Conservation (phyloP, 2,797 vertebrate genomes). For the Rhinogobio ventralis region DNA sequence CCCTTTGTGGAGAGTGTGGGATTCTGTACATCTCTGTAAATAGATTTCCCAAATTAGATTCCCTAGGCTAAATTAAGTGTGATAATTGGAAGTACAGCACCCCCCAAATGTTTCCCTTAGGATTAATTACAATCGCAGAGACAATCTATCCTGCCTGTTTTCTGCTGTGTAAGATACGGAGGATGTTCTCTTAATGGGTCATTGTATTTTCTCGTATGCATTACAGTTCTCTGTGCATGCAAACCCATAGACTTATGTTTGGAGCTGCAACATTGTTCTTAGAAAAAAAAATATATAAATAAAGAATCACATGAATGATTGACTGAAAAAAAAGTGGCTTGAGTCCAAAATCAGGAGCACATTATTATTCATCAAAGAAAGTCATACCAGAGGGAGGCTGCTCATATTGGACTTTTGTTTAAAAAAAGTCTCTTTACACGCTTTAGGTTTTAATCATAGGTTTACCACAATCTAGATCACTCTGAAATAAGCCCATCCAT, state of each 20-base stretch:
- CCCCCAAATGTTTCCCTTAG: slow-evolving; percentile 45
- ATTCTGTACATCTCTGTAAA: slow-evolving; percentile 37
- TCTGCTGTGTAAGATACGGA: slow-evolving; percentile 30
- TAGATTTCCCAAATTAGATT: slow-evolving; percentile 51
- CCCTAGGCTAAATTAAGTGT: slow-evolving; percentile 55
- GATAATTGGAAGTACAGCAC: slow-evolving; percentile 46
- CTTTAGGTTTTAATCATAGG: slow-evolving; percentile 55
- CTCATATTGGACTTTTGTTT: slow-evolving; percentile 36
- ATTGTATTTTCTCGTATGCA: slow-evolving; percentile 14
- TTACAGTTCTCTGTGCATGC: slow-evolving; percentile 7
- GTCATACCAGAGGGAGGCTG: slow-evolving; percentile 18
- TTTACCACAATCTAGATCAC: slow-evolving; percentile 53
- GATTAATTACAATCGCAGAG: slow-evolving; percentile 55
- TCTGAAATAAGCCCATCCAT: slow-evolving; percentile 59
- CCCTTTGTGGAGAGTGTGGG: slow-evolving; percentile 52
- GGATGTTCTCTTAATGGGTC: slow-evolving; percentile 12
- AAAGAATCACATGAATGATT: slow-evolving; percentile 14
- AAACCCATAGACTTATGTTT: not conserved
- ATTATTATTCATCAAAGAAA: slow-evolving; percentile 36
- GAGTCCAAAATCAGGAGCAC: not conserved
- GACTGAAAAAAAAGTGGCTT: not conserved
- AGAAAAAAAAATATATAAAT: not conserved
- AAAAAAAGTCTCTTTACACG: slow-evolving; percentile 39
- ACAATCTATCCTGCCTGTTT: slow-evolving; percentile 39
- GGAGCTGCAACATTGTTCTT: not conserved